A percentile compares a stretch with the other conserved stretches of the same genome.
Conservation (phyloP, 2,797 vertebrate species). For the Euphonia xanthogaster region DNA sequence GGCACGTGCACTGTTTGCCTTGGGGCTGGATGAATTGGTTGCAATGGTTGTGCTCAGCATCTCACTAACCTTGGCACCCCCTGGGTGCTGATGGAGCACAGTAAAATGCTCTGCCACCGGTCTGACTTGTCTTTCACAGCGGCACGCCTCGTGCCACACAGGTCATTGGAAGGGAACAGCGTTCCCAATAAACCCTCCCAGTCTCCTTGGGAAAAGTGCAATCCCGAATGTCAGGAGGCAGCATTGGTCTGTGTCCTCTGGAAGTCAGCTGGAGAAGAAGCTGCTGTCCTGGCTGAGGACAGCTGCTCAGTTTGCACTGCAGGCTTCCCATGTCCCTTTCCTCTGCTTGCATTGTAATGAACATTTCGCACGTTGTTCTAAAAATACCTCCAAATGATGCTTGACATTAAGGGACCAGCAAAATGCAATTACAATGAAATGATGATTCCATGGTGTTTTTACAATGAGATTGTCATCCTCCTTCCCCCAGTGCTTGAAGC, state of each 20-base stretch:
- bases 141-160: background rate
- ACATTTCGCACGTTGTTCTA: conserved; percentile 6
- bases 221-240: conserved; percentile 6
- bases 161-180: conserved; percentile 16
- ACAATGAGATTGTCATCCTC: background rate
- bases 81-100: conserved; percentile 20
- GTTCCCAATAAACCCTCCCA: background rate
- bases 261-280: background rate
- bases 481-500: background rate
- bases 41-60: background rate
- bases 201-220: conserved; percentile 13
- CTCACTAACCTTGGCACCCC: conserved; percentile 26
- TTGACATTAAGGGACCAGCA: background rate
- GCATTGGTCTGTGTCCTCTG: background rate
- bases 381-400: conserved; percentile 17
- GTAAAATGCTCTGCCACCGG: background rate
- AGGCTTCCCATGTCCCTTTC: background rate
- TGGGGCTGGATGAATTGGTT: background rate
- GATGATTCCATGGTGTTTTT: background rate
- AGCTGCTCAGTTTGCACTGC: background rate
- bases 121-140: conserved; percentile 11
- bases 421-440: background rate
- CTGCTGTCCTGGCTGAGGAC: background rate
- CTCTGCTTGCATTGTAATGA: background rate
- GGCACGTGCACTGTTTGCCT: background rate